Evolutionary conservation across 2,888 invertebrate genomes (phyloP), one percentile per base, ranked within the genome.

Genomic region (Trachelus iudaicus): DNA sequence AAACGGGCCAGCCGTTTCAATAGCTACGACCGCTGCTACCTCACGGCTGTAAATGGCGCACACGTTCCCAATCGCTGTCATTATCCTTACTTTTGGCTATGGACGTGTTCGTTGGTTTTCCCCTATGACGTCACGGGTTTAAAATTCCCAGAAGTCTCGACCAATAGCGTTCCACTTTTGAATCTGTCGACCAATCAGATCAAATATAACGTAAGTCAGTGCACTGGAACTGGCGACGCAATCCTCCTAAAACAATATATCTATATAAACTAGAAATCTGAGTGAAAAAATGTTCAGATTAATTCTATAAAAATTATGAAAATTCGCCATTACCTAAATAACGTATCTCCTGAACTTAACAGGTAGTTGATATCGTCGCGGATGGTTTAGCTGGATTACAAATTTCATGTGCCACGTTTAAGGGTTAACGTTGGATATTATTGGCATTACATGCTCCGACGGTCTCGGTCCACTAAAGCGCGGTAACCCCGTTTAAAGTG

Each of bases 81-180:
- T 86, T 85, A 84, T 86, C 86, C 85, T 87, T 86, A 85, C 86
- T 87, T 86, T 84, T 85, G 85, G 81, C 83, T 82, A 83, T 84
- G 56, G 9, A 23, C 56, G 56, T 56, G 56, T 56, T 56, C 4
- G 56, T 23, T 56, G 56, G 9, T 56, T 56, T 56, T 56, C 23
- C 56, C 6, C 9, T 2, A 56, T 23, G 56, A 56, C 56, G 56
- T 56, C 56, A 56, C 23, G 23, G 56, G 23, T 9, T 56, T 23
- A 2, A 15, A 56, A 56, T 56, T 23, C 56, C 56, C 56, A 23
- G 56, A 56, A 23, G 56, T 2, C 6, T 56, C 56, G 56, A 56
- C 56, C 56, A 56, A 56, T 56, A 2, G 9, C 23, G 23, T 56
- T 56, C 23, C 56, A 56, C 56, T 23, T 56, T 56, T 23, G 2